Evolutionary conservation across 2,797 vertebrate genomes (phyloP).

Genomic region (Monodelphis domestica): DNA sequence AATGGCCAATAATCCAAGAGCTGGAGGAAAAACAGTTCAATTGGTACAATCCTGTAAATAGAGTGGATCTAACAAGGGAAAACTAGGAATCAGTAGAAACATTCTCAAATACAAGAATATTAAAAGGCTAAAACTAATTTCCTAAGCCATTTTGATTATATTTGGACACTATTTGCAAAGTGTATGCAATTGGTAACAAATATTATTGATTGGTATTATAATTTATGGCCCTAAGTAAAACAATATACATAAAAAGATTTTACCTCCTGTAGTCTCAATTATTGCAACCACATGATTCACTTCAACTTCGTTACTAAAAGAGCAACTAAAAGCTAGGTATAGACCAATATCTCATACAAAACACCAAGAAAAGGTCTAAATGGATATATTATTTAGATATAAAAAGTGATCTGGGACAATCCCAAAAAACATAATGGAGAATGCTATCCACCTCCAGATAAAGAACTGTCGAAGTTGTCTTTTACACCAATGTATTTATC

Average conservation of each 20-base stretch:
- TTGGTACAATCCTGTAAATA: background rate
- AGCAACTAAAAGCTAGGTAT: background rate
- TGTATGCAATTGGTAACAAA: background rate
- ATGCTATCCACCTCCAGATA: too few species aligned
- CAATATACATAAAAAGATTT: background rate
- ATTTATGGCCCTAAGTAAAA: background rate
- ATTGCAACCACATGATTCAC: background rate
- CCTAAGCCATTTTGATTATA: background rate
- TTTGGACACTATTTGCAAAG: background rate
- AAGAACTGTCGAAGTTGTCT: too few species aligned
- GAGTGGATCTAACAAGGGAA: background rate
- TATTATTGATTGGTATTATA: background rate
- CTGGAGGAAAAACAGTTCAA: background rate
- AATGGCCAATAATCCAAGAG: slow-evolving; percentile 10
- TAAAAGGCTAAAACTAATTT: background rate
- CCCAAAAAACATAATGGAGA: too few species aligned
- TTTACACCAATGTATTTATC: too few species aligned
- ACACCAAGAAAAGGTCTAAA: too few species aligned
- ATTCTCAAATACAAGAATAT: background rate
- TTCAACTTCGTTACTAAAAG: background rate
- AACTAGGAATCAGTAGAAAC: background rate
- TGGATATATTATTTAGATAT: too few species aligned
- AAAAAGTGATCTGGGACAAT: too few species aligned
- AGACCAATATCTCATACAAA: too few species aligned
- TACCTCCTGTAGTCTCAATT: background rate